These are phyloP conservation scores for Limnephilus marmoratus DNA, from an alignment of 2,888 invertebrate genomes.

Conservation along the genomic window DNA sequence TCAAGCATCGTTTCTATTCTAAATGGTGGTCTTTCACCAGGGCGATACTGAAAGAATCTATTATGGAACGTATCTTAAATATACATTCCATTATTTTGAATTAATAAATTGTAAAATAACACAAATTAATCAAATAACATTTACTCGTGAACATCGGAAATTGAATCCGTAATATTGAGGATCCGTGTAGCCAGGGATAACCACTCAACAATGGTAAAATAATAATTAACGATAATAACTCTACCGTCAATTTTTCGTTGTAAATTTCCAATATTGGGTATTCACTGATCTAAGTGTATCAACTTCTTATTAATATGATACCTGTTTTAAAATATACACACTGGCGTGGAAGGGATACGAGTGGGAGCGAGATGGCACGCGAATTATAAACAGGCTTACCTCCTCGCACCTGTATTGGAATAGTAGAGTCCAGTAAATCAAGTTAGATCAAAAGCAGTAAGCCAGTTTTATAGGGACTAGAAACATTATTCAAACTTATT, in stretches of 20 bases:
- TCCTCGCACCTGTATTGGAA: constrained; percentile 7
- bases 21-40: too few species aligned
- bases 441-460: constrained; percentile 33
- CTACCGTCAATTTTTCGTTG: neutral
- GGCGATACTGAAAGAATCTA: too few species aligned
- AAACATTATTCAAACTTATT: neutral
- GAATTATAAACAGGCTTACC: constrained; percentile 5
- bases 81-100: too few species aligned
- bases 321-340: constrained; percentile 23
- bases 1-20: too few species aligned
- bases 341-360: neutral
- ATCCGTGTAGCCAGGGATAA: neutral
- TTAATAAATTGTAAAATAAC: too few species aligned
- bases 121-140: too few species aligned
- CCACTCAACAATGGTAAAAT: neutral
- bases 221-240: too few species aligned
- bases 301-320: constrained; percentile 45
- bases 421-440: constrained; percentile 39
- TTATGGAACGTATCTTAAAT: too few species aligned
- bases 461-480: neutral
- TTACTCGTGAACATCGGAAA: too few species aligned
- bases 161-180: neutral
- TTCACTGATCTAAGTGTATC: constrained; percentile 30
- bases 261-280: constrained; percentile 13
- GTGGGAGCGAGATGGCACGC: constrained; percentile 7